Base-by-base conservation (phyloP, 2,113 vertebrate genomes). In the Plecturocebus donacophilus region DNA sequence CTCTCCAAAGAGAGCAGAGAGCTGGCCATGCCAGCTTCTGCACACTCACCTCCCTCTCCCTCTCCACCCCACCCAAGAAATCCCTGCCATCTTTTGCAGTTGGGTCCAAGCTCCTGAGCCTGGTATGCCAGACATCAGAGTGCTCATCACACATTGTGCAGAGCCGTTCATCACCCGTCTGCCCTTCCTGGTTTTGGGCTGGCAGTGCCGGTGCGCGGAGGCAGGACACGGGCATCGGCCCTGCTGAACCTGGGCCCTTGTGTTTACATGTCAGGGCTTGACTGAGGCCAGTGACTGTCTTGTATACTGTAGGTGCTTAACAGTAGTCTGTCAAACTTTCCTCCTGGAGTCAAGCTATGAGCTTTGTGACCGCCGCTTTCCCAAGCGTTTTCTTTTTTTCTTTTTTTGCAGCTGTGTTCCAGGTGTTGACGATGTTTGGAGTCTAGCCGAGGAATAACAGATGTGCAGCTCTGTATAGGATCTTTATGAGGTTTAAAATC, bases 91-190 rank as follows among this genome's bases (percentile, higher is more conserved):
- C 82, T n/a, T 80, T 8, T 73, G 27, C 30, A 2, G 52, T n/a
- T 8, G 23, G 38, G 42, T 32, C 61, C 42, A 17, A 7, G 30
- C 23, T 30, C 45, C 11, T 49, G 2, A n/a, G 17, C 16, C 27
- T 45, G 40, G 61, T 9, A 42, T 6, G 32, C 10, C 25, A 58
- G 71, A 12, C 84, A 16, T 70, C 38, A 25, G 1, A 8, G 20
- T 8, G 35, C 73, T 23, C 64, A 0, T 64, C 42, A 1, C 4
- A 35, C 40, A 32, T 27, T 38, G 35, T 4, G 11, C 35, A 6
- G 54, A 12, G 52, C 38, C 12, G 1, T 23, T 3, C 27, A 11
- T 27, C 7, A 14, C 6, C 8, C 12, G 4, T 35, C 1, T 2
- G 8, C 64, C 66, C 21, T 40, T 80, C 35, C 30, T 49, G 35